Evolutionary conservation across 2,113 vertebrate species (phyloP).

Genomic region (Daphoenositta chrysoptera): DNA sequence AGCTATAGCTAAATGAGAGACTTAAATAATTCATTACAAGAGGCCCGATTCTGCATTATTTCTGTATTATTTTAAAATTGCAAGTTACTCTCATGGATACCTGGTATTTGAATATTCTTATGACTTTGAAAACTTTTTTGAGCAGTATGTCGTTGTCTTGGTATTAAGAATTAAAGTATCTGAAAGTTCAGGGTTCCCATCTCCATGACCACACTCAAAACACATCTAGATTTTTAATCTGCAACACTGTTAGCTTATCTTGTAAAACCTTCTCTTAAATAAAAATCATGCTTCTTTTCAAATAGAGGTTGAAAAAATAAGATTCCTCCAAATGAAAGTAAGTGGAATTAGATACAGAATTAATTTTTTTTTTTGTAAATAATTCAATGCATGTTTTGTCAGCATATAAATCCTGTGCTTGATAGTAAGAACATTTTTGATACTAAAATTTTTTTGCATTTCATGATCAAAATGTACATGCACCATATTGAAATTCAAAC

Average conservation of each 20-base stretch:
- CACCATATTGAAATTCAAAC: neutral
- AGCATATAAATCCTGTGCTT: neutral
- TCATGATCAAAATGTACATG: neutral
- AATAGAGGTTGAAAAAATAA: neutral
- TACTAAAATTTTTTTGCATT: neutral
- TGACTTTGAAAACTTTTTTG: neutral
- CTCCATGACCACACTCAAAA: neutral
- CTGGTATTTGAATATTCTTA: neutral
- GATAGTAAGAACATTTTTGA: neutral
- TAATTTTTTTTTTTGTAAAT: neutral
- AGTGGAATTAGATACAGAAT: neutral
- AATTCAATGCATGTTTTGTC: neutral
- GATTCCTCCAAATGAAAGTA: neutral
- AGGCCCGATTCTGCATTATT: neutral
- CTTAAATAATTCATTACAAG: constrained; percentile 20
- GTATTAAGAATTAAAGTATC: neutral
- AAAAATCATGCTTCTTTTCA: neutral
- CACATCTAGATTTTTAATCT: neutral
- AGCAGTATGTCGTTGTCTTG: neutral
- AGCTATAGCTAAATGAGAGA: constrained; percentile 16
- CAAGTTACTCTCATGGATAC: neutral
- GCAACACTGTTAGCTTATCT: neutral
- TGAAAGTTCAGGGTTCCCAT: neutral
- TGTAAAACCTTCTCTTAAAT: neutral
- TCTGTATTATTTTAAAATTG: neutral